These are phyloP conservation scores for Acanthoscelides obtectus DNA, from an alignment of 2,888 invertebrate genomes.

Conservation along the genomic window DNA sequence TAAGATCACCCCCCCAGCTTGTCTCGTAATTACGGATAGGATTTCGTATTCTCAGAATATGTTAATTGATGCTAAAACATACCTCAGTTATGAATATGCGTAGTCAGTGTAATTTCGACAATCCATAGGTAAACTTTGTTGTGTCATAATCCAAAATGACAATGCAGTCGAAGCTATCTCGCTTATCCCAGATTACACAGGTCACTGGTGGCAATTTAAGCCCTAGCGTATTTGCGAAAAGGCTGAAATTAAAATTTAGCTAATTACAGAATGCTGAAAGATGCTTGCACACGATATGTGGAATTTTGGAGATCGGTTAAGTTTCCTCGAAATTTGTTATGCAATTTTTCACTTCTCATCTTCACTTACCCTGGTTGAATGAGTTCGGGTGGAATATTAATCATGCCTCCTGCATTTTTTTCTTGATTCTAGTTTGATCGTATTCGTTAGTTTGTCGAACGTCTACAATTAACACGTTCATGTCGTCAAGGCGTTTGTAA, in stretches of 20 bases:
- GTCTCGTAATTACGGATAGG: no score
- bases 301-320: no score
- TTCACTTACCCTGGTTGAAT: constrained; percentile 22
- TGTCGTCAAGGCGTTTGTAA: background rate
- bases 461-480: background rate
- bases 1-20: no score
- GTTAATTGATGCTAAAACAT: constrained; percentile 21
- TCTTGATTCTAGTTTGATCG: background rate
- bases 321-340: no score
- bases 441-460: background rate
- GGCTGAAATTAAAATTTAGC: constrained; percentile 47
- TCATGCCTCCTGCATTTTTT: constrained; percentile 15
- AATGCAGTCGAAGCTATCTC: constrained; percentile 64
- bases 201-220: constrained; percentile 54
- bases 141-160: constrained; percentile 70
- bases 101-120: constrained; percentile 52
- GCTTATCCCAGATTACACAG: constrained; percentile 59
- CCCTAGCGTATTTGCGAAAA: constrained; percentile 61
- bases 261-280: no score
- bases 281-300: no score
- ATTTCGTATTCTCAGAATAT: no score
- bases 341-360: no score
- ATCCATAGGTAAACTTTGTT: constrained; percentile 53
- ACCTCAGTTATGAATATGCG: constrained; percentile 56
- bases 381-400: constrained; percentile 25